Evolutionary conservation across 2,113 vertebrate species (phyloP).

Genomic region (Periophthalmodon schlosseri): DNA sequence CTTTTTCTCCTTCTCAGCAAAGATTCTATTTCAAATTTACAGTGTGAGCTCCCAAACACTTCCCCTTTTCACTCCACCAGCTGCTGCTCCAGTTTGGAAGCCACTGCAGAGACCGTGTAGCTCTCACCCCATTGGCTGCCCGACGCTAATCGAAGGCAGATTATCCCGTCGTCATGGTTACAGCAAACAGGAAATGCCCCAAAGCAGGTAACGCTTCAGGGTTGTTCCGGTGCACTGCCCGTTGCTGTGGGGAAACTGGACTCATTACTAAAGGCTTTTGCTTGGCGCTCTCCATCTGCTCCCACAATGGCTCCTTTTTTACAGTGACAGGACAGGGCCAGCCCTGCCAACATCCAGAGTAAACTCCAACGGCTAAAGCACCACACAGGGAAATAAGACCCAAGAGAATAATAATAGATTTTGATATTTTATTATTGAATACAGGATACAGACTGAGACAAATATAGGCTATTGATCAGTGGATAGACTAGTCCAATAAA

Average conservation of each 20-base stretch:
- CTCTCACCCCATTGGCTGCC: slow-evolving; percentile 47
- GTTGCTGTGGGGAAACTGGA: slow-evolving; percentile 37
- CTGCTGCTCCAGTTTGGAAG: slow-evolving; percentile 64
- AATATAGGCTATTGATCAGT: neutral
- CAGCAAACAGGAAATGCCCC: slow-evolving; percentile 76
- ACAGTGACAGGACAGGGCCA: neutral
- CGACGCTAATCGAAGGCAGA: slow-evolving; percentile 47
- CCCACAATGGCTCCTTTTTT: slow-evolving; percentile 51
- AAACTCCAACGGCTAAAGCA: neutral
- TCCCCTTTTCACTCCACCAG: slow-evolving; percentile 37
- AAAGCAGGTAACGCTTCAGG: slow-evolving; percentile 63
- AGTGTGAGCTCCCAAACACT: slow-evolving; percentile 26
- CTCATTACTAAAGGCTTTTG: slow-evolving; percentile 41
- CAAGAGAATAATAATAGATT: neutral
- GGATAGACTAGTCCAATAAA: neutral
- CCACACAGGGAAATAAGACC: neutral
- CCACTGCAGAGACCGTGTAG: slow-evolving; percentile 29
- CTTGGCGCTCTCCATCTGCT: slow-evolving; percentile 60
- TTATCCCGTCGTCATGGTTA: slow-evolving; percentile 67
- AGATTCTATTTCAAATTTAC: slow-evolving; percentile 17
- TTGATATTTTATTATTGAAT: neutral
- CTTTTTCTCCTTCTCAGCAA: neutral
- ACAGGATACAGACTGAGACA: neutral
- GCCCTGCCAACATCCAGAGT: slow-evolving; percentile 23
- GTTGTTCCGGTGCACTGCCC: slow-evolving; percentile 44